phyloP scores from a whole-genome alignment of 1,140 invertebrate genomes.

The Teleopsis dalmanni region DNA sequence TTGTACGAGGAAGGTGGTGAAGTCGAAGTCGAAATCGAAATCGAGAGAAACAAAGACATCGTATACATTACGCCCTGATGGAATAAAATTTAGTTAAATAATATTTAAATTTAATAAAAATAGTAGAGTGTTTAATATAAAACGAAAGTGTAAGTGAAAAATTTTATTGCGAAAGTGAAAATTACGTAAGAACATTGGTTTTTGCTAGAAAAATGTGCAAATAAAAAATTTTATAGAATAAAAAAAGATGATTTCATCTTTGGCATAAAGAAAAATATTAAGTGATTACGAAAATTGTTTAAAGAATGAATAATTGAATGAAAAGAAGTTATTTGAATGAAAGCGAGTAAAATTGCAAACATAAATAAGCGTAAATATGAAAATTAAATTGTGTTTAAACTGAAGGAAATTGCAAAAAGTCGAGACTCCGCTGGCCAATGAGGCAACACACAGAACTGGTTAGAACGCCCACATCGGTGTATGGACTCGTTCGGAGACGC shows the following conservation, averaged over 20 bases:
- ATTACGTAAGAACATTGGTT: conserved; percentile 13
- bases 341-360: conserved; percentile 1
- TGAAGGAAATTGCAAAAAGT: not conserved
- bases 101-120: conserved; percentile 5
- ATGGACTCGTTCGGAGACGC: no score
- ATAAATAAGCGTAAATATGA: not conserved
- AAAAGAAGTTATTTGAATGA: conserved; percentile 4
- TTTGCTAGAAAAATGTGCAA: not conserved
- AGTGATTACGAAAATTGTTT: not conserved
- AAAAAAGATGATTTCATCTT: conserved; percentile 16
- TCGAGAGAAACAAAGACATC: not conserved
- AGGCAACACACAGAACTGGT: conserved; percentile 1
- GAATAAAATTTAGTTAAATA: conserved; percentile 11
- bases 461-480: conserved; percentile 13
- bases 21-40: not conserved
- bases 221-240: not conserved
- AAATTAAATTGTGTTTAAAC: not conserved
- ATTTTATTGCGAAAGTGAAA: not conserved
- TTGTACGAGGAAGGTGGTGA: conserved; percentile 4
- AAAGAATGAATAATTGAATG: not conserved
- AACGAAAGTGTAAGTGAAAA: conserved; percentile 16
- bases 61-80: conserved; percentile 13
- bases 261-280: not conserved
- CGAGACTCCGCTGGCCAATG: not conserved
- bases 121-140: conserved; percentile 5